Evolutionary conservation across 1,140 invertebrate species (phyloP).

Genomic region (Nebria ingens): DNA sequence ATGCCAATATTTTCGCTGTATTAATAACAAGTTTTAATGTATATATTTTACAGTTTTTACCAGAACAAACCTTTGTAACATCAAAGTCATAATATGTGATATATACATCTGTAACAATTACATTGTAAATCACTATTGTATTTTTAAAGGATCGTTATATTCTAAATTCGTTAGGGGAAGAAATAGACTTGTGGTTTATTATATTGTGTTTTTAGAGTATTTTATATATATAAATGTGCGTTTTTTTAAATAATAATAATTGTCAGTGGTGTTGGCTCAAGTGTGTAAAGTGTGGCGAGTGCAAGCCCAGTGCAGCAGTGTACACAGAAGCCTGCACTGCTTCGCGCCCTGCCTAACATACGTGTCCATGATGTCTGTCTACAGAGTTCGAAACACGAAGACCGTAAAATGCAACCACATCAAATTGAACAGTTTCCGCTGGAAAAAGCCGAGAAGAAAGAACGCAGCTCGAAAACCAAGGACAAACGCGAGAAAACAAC

Average conservation of each 20-base stretch:
- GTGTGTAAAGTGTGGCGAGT: conserved; percentile 7
- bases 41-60: too few relatives aligned
- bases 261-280: conserved; percentile 8
- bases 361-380: conserved; percentile 24
- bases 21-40: too few relatives aligned
- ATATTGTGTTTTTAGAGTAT: too few relatives aligned
- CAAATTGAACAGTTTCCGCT: conserved; percentile 24
- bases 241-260: neutral
- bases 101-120: too few relatives aligned
- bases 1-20: too few relatives aligned
- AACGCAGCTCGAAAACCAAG: conserved; percentile 52
- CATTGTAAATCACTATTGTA: too few relatives aligned
- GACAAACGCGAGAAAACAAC: conserved; percentile 41
- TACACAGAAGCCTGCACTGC: conserved; percentile 12
- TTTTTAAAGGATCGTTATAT: too few relatives aligned
- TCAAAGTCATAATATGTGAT: too few relatives aligned
- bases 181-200: too few relatives aligned
- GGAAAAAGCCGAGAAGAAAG: conserved; percentile 50
- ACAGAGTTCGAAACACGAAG: conserved; percentile 42
- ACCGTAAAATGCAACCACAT: conserved; percentile 36
- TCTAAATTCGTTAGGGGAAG: too few relatives aligned
- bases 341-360: conserved; percentile 21
- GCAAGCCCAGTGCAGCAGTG: conserved; percentile 8
- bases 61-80: too few relatives aligned
- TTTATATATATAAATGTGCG: neutral